Evolutionary conservation across 2,113 vertebrate genomes (phyloP), one percentile per base, ranked within the genome.

Genomic region (Syngnathus floridae): DNA sequence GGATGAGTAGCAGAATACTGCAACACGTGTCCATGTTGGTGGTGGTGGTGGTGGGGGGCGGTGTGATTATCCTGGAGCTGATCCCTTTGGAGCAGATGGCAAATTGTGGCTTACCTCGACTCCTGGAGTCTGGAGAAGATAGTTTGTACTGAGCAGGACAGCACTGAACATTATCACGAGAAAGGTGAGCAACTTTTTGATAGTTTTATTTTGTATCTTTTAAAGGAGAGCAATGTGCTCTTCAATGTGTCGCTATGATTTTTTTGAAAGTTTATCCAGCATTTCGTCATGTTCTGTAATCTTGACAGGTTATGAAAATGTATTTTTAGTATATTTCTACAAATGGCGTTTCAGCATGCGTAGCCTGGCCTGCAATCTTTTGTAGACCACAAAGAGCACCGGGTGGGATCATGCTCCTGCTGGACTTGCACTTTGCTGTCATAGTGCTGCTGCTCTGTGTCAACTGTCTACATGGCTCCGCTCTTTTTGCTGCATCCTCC

Each of bases 21-120:
- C 52, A 67, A 56, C 51, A 62, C 64, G 67, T 62, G 70, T 36
- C 46, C 46, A 37, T 52, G 63, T 36, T 37, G 62, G 64, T 31
- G 26, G 26, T 26, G 26, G 26, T 26, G 26, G 26, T 26, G 26
- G 22, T 22, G 26, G 26, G 26, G 26, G 26, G 26, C 26, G 26
- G 26, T 31, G 77, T 80, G 78, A 86, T 88, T 86, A 88, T 81
- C 80, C 69, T 67, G 31, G 62, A 76, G 80, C 74, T 87, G 76
- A 88, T 88, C 87, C 85, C 51, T 70, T 56, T 57, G 74, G 71
- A 87, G 81, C 87, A 88, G 83, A 87, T 88, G 87, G 87, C 72
- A 71, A 81, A 78, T 69, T 64, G 66, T 77, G 79, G 83, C 87
- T 88, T 87, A 88, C 77, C 76, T 73, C 74, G 69, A 78, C 7